Conservation (phyloP, 2,888 invertebrate genomes). For the Lutraria lutraria region DNA sequence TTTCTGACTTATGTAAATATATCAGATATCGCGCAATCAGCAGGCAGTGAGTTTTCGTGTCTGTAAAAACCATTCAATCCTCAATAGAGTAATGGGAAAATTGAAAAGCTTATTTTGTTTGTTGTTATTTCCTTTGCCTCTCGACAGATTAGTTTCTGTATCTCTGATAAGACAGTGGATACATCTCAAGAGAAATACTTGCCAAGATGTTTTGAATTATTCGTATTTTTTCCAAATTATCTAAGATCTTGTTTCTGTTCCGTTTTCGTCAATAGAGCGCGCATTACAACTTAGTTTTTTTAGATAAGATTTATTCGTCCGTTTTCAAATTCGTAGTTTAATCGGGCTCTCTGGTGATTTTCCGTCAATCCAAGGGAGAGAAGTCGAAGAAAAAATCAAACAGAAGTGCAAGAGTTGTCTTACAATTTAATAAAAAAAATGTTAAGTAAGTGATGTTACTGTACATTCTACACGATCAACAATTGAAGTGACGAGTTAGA, state of each 20-base stretch:
- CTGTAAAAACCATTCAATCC: conserved; percentile 59
- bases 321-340: neutral
- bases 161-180: conserved; percentile 33
- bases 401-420: neutral
- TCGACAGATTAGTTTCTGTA: conserved; percentile 30
- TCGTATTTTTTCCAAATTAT: conserved; percentile 10
- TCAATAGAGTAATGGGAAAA: conserved; percentile 52
- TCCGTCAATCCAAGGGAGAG: conserved; percentile 1
- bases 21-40: conserved; percentile 52
- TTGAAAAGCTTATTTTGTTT: conserved; percentile 46
- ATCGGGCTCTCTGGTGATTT: neutral
- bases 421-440: neutral
- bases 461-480: neutral
- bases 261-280: neutral
- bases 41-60: conserved; percentile 36
- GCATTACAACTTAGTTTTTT: conserved; percentile 4
- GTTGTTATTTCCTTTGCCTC: conserved; percentile 45
- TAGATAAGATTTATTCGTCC: neutral
- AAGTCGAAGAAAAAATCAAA: neutral
- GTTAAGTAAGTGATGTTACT: too few relatives aligned
- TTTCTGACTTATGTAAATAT: conserved; percentile 50
- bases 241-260: conserved; percentile 9
- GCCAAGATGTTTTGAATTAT: conserved; percentile 34
- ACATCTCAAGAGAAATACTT: conserved; percentile 10
- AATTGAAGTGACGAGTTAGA: neutral